Evolutionary conservation across 2,113 vertebrate species (phyloP).

Genomic region (Tupaia chinensis): DNA sequence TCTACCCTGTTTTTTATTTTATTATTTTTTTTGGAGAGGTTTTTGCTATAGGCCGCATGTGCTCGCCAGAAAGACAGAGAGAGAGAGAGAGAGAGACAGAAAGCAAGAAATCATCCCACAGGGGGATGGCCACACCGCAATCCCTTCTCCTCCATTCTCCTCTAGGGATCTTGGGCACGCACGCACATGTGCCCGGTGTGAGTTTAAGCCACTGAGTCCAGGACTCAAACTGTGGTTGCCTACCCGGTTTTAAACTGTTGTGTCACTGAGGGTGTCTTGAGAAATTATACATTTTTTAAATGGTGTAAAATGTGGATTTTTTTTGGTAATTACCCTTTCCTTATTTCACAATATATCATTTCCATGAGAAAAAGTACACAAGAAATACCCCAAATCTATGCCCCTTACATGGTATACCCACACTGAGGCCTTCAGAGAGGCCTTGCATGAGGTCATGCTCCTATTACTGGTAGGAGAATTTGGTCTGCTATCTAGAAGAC

Average conservation of each 20-base stretch:
- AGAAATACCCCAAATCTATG: background rate
- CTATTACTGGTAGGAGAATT: background rate
- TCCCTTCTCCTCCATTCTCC: no score
- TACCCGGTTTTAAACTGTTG: background rate
- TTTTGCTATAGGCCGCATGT: no score
- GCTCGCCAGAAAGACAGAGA: no score
- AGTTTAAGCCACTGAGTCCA: no score
- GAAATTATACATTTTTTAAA: background rate
- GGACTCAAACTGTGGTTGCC: no score
- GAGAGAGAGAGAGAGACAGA: no score
- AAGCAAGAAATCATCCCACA: no score
- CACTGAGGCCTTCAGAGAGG: background rate
- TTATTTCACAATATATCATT: background rate
- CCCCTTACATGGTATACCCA: rapidly evolving
- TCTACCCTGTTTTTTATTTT: background rate
- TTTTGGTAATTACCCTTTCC: background rate
- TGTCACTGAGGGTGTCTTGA: background rate
- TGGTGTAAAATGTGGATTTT: slow-evolving; percentile 15
- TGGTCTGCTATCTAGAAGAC: background rate
- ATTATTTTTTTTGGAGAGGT: no score
- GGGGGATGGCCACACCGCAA: no score
- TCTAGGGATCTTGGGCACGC: no score
- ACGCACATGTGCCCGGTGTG: no score
- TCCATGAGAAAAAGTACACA: background rate
- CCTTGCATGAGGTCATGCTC: no score